Percentiles rank a stretch among this genome's conserved stretches.
phyloP scores from a whole-genome alignment of 2,113 vertebrate species.

The Otis tarda region DNA sequence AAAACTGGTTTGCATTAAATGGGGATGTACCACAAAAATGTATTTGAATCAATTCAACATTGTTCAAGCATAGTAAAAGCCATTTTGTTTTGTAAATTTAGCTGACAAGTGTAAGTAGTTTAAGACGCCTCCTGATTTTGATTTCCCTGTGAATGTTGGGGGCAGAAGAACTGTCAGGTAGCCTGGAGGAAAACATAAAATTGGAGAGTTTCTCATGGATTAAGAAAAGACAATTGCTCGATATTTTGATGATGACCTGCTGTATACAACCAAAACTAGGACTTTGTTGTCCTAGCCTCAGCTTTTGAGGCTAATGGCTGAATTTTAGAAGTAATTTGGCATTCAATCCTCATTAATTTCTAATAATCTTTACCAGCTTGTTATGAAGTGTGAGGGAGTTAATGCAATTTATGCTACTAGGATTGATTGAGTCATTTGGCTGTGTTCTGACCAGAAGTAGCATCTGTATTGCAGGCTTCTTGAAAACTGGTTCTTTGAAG shows the following conservation, averaged over 20 bases:
- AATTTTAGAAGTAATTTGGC: not conserved
- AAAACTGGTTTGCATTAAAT: not conserved
- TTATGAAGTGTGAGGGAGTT: not conserved
- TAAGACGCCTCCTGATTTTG: conserved; percentile 15
- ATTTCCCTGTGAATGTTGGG: conserved; percentile 62
- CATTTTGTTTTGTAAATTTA: conserved; percentile 66
- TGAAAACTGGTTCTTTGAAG: not conserved
- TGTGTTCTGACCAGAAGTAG: not conserved
- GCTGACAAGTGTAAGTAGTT: conserved; percentile 8
- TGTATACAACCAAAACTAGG: not conserved
- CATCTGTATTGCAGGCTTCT: not conserved
- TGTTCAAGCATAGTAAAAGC: conserved; percentile 31
- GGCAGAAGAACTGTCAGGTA: conserved; percentile 43
- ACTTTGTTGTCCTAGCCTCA: not conserved
- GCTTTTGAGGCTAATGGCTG: not conserved
- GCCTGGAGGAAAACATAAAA: conserved; percentile 35
- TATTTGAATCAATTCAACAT: conserved; percentile 22
- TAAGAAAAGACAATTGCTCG: not conserved
- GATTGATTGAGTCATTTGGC: not conserved
- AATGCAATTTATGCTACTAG: not conserved
- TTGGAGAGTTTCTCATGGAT: conserved; percentile 32
- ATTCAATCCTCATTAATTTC: not conserved
- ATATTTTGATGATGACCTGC: not conserved
- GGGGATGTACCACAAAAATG: not conserved
- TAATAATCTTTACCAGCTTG: not conserved